Percentiles rank a stretch among this genome's conserved stretches.
Conservation (phyloP, 2,113 vertebrate genomes). For the Euleptes europaea region DNA sequence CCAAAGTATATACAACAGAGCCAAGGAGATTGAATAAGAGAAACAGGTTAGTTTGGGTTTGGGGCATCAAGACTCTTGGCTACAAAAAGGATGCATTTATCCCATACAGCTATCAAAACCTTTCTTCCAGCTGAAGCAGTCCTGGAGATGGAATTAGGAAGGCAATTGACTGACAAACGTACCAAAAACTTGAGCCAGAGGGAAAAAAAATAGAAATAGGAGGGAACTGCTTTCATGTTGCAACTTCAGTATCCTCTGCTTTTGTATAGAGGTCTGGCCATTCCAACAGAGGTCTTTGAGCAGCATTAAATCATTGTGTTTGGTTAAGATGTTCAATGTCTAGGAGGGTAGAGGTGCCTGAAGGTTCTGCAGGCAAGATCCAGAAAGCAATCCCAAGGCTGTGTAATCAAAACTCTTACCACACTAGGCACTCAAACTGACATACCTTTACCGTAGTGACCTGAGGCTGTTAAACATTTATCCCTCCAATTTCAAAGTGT, state of each 20-base stretch:
- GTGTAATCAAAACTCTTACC: conserved; percentile 42
- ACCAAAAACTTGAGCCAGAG: not conserved
- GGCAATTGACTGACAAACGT: conserved; percentile 16
- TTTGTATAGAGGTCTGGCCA: conserved; percentile 42
- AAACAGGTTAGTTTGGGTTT: not conserved
- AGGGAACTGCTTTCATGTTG: conserved; percentile 4
- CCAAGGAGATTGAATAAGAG: not conserved
- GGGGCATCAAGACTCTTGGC: not conserved
- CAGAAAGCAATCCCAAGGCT: conserved; percentile 38
- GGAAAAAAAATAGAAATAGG: conserved; percentile 10
- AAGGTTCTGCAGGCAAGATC: conserved; percentile 48
- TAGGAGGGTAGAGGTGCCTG: conserved; percentile 27
- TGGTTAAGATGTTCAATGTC: conserved; percentile 51
- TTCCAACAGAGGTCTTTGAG: conserved; percentile 35
- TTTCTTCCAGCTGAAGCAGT: conserved; percentile 15
- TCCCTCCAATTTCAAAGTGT: conserved; percentile 48
- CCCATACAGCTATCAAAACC: not conserved
- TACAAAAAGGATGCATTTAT: not conserved
- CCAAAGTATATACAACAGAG: not conserved
- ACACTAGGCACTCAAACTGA: not conserved
- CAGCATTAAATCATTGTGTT: conserved; percentile 53
- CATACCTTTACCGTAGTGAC: conserved; percentile 49
- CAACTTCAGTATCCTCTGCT: conserved; percentile 14
- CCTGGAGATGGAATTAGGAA: not conserved
- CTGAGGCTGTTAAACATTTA: conserved; percentile 51